Base-by-base conservation (phyloP, 2,113 vertebrate species). In the Panthera uncia region DNA sequence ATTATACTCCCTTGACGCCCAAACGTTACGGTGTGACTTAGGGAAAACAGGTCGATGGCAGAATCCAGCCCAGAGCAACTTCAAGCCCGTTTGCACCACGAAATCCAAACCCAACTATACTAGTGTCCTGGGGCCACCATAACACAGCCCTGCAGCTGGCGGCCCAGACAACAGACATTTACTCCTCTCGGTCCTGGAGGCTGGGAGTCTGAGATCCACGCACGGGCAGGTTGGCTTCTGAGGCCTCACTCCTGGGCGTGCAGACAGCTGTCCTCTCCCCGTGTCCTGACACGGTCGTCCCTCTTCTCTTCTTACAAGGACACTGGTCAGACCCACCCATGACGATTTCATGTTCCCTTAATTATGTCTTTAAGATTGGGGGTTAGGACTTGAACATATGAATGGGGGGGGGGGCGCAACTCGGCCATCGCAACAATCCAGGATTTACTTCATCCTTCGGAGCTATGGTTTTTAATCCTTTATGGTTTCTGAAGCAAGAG, bases 221-320 rank as follows among this genome's bases (percentile, higher is more conserved):
- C 7, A 33, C 4, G 52, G 52, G 33, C 3, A 13, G 50, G 33
- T 25, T 57, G n/a, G 68, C 79, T 21, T 27, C 52, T n/a, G 48
- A 52, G 50, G 50, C 50, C 50, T n/a, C 33, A 33, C 78, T 55
- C 19, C 50, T 36, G 33, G 50, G 78, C 33, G 3, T n/a, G 11
- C 23, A n/a, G 12, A 57, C 0, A 0, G 7, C n/a, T 8, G 2
- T 57, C 52, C 13, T 25, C n/a, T 27, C 79, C 52, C 50, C 6
- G 2, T 23, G 29, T 33, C 31, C 63, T 66, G 63, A 25, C 63
- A 8, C 1, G 11, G 31, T 5, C 11, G 19, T 85, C 19, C 82
- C 7, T 33, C 6, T 13, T 61, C 16, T 19, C 63, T 33, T 68
- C 63, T 15, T 48, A 48, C 18, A 25, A 68, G 41, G 63, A 23